A percentile compares a stretch with the other conserved stretches of the same genome.
These are phyloP conservation scores for Augochlora pura DNA, from an alignment of 1,140 invertebrate species.

Conservation along the genomic window DNA sequence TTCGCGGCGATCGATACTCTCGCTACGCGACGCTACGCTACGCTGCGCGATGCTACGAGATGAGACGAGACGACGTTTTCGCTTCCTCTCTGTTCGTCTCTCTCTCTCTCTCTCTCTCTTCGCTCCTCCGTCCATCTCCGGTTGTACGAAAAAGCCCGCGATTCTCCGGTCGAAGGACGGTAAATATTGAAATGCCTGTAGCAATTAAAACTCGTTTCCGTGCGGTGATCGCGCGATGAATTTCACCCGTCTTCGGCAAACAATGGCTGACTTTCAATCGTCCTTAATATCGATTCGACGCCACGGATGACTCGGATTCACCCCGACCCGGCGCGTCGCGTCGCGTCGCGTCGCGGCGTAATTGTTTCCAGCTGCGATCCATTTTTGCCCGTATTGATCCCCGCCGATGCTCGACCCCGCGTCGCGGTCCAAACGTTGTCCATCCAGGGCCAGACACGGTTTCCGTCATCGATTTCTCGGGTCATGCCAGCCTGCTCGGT, in stretches of 20 bases:
- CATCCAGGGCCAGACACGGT: too few relatives aligned
- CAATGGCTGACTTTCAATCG: background rate
- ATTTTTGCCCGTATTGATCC: background rate
- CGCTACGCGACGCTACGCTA: too few relatives aligned
- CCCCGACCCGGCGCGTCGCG: too few relatives aligned
- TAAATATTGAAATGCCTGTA: slow-evolving; percentile 32
- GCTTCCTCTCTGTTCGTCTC: too few relatives aligned
- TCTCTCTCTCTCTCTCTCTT: too few relatives aligned
- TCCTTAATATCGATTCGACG: slow-evolving; percentile 4
- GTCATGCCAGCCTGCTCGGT: too few relatives aligned
- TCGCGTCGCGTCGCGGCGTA: background rate
- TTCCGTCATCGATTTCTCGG: too few relatives aligned
- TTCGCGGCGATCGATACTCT: slow-evolving; percentile 9
- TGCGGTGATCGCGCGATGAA: slow-evolving; percentile 2
- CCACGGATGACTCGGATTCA: background rate
- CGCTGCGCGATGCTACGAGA: too few relatives aligned
- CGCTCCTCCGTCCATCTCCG: too few relatives aligned
- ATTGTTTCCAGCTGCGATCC: background rate
- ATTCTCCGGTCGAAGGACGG: background rate
- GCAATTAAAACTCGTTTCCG: slow-evolving; percentile 19
- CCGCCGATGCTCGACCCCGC: too few relatives aligned
- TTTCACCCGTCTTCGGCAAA: background rate
- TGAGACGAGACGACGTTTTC: too few relatives aligned
- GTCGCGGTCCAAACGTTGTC: too few relatives aligned
- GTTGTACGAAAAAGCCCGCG: slow-evolving; percentile 15